Evolutionary conservation across 2,113 vertebrate genomes (phyloP), one percentile per base, ranked within the genome.

Genomic region (Hirundichthys speculiger): DNA sequence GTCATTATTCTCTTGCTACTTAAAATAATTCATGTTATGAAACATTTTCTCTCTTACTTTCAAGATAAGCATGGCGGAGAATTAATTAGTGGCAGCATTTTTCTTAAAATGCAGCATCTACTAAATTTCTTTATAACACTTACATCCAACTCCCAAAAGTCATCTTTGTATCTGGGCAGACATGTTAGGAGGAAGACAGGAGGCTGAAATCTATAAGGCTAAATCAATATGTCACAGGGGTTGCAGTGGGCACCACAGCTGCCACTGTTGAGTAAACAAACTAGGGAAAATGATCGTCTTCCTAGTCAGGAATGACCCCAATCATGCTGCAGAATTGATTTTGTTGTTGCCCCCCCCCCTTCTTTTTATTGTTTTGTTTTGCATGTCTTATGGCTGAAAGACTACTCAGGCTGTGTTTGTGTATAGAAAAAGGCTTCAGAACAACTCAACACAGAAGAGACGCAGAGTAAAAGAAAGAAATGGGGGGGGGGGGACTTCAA

Each of bases 201-300:
- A 61, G 74, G 46, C 18, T 77, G 51, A 73, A 73, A 83, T 83
- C 84, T 60, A 85, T 88, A 77, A 1, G 16, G 64, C 30, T 30
- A 42, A 71, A 86, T 84, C 79, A 79, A 90, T 88, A 76, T 71
- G 86, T 86, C 75, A 77, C 60, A 61, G 69, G 63, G 79, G 80
- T 84, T 72, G 67, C 22, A 51, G 50, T 41, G 60, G 68, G 72
- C 69, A 75, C 43, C 57, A 56, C 50, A 68, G 72, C 64, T 73
- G 79, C 70, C 65, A 77, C 73, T 77, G 74, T 70, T 75, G 76
- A 65, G 61, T 66, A 85, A 86, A 89, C 84, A 78, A 80, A 71
- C 30, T 2, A 39, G 39, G 14, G 65, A 65, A 61, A 85, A 76
- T 49, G 69, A 85, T 69, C 73, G 76, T 68, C 74, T 66, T 69